Percentiles rank a stretch among this genome's conserved stretches.
These are phyloP conservation scores for Ips nitidus DNA, from an alignment of 1,140 invertebrate species.

Conservation along the genomic window DNA sequence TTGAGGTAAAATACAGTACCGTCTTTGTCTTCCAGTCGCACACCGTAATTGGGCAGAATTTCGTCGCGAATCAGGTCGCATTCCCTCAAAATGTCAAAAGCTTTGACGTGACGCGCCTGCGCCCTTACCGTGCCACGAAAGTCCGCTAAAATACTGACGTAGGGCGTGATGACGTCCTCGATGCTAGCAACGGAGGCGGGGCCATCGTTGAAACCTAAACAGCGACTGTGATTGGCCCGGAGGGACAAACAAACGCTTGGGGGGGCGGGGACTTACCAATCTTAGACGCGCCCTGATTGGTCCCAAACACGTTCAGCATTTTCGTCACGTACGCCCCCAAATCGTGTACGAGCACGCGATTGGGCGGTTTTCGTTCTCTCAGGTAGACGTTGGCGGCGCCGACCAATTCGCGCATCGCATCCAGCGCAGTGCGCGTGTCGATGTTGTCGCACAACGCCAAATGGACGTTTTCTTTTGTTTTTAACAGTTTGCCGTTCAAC, in stretches of 20 bases:
- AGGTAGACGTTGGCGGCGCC: conserved; percentile 83
- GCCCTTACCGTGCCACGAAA: conserved; percentile 83
- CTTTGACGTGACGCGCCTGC: conserved; percentile 73
- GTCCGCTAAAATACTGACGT: conserved; percentile 79
- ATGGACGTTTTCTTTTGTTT: conserved; percentile 74
- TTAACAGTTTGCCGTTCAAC: conserved; percentile 68
- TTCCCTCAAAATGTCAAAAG: conserved; percentile 73
- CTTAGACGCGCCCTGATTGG: conserved; percentile 58
- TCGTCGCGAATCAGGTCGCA: conserved; percentile 91
- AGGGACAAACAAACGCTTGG: too few relatives aligned
- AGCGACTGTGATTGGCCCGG: too few relatives aligned
- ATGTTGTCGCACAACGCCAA: conserved; percentile 92
- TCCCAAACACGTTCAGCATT: conserved; percentile 88
- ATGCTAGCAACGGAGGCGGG: conserved; percentile 3
- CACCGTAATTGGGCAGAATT: conserved; percentile 86
- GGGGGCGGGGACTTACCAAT: conserved; percentile 15
- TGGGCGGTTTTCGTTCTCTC: conserved; percentile 62
- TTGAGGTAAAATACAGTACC: conserved; percentile 47
- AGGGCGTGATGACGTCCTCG: conserved; percentile 86
- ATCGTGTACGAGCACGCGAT: conserved; percentile 64
- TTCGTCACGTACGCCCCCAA: conserved; percentile 82
- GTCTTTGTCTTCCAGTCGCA: conserved; percentile 90
- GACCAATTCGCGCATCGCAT: conserved; percentile 82
- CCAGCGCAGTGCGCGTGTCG: conserved; percentile 85
- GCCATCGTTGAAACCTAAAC: conserved; percentile 16